phyloP scores from a whole-genome alignment of 2,797 vertebrate genomes.

The Fundulus diaphanus region DNA sequence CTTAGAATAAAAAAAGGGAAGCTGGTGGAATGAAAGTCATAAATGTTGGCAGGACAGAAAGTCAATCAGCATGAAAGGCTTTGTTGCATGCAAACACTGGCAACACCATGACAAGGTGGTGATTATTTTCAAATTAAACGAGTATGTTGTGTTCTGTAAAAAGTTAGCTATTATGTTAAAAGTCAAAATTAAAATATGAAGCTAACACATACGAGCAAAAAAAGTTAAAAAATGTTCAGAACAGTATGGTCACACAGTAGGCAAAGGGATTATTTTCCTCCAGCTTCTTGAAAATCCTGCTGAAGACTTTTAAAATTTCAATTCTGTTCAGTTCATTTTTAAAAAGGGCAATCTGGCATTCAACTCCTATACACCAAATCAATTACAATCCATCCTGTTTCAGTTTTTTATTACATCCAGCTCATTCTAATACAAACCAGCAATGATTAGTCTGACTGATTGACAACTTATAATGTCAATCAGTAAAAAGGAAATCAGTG shows the following conservation, averaged over 20 bases:
- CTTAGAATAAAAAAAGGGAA: neutral
- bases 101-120: conserved; percentile 13
- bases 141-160: conserved; percentile 9
- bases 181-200: neutral
- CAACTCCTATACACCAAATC: neutral
- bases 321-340: neutral
- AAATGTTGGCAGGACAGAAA: conserved; percentile 6
- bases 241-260: neutral
- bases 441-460: too few relatives aligned
- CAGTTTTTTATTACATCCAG: neutral
- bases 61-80: conserved; percentile 18
- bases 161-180: neutral
- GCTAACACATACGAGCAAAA: neutral
- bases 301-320: neutral
- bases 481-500: too few relatives aligned
- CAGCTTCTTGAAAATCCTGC: neutral
- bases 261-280: neutral
- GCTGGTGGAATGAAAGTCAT: neutral
- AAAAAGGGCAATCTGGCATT: neutral
- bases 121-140: conserved; percentile 42
- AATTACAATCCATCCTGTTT: neutral
- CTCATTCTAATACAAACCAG: neutral
- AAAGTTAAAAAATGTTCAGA: neutral
- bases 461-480: too few relatives aligned
- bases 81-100: neutral